A percentile compares a stretch with the other conserved stretches of the same genome.
phyloP scores from a whole-genome alignment of 2,888 invertebrate species.

The Pseudococcus jackbeardsleyi region DNA sequence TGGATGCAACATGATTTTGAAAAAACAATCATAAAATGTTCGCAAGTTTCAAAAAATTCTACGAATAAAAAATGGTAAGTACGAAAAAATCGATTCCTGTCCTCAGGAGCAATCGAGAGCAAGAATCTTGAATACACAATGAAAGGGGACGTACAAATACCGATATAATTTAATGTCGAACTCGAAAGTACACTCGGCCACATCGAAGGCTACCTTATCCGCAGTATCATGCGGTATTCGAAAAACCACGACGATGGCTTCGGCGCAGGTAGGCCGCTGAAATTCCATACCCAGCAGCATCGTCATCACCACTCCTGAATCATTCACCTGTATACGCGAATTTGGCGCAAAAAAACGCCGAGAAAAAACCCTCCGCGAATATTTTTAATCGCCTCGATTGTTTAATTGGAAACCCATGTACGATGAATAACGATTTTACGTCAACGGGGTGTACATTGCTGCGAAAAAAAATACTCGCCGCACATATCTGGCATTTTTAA shows the following conservation, averaged over 20 bases:
- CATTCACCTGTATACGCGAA: background rate
- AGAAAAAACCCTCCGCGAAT: background rate
- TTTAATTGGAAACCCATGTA: conserved; percentile 48
- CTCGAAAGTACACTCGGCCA: background rate
- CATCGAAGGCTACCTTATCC: background rate
- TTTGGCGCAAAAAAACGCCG: background rate
- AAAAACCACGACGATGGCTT: background rate
- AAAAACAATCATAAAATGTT: too few relatives aligned
- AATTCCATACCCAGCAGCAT: background rate
- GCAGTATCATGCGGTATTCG: conserved; percentile 4
- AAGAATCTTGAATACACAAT: too few relatives aligned
- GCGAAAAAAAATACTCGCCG: conserved; percentile 21
- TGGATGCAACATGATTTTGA: too few relatives aligned
- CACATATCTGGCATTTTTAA: conserved; percentile 42
- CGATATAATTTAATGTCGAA: background rate
- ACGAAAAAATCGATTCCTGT: too few relatives aligned
- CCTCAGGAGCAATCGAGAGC: too few relatives aligned
- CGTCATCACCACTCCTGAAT: background rate
- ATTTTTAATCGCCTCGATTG: conserved; percentile 49
- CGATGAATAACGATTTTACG: conserved; percentile 48
- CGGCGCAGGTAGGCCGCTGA: background rate
- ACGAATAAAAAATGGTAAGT: too few relatives aligned
- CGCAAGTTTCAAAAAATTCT: too few relatives aligned
- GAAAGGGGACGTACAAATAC: background rate
- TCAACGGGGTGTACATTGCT: background rate